A percentile compares a stretch with the other conserved stretches of the same genome.
Conservation (phyloP, 2,113 vertebrate genomes). For the Lates calcarifer region DNA sequence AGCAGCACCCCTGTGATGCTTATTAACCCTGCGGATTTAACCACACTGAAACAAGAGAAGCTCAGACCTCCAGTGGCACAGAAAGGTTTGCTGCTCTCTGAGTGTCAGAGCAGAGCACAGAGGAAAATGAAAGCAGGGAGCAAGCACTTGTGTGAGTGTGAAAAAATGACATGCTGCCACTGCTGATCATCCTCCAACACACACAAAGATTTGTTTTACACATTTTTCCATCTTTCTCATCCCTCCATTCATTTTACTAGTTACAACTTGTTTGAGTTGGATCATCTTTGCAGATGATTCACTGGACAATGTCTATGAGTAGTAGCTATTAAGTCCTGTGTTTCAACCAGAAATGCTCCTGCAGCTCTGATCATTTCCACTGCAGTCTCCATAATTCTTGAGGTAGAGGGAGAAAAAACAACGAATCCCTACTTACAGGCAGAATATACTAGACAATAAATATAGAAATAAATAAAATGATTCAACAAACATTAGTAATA, state of each 20-base stretch:
- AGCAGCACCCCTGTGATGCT: slow-evolving; percentile 38
- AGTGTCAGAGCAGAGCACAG: neutral
- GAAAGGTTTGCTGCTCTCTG: slow-evolving; percentile 1
- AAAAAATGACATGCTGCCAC: neutral
- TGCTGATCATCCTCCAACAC: too few species aligned
- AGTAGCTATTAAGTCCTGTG: too few species aligned
- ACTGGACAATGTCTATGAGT: too few species aligned
- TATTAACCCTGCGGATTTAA: slow-evolving; percentile 62
- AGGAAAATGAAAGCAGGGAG: too few species aligned
- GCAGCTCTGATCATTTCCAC: too few species aligned
- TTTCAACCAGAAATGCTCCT: too few species aligned
- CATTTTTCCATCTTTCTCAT: neutral
- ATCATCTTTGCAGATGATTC: too few species aligned
- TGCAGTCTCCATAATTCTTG: too few species aligned
- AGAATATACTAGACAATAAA: neutral
- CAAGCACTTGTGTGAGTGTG: neutral
- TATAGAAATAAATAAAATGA: too few species aligned
- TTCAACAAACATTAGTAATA: neutral
- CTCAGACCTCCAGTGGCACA: slow-evolving; percentile 6
- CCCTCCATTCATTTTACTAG: neutral
- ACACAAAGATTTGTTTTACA: too few species aligned
- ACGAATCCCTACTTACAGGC: neutral
- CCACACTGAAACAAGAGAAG: slow-evolving; percentile 34
- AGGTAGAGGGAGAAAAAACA: neutral
- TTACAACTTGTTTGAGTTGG: neutral